Base-by-base conservation (phyloP, 1,140 invertebrate species). In the Drosophila sturtevanti region DNA sequence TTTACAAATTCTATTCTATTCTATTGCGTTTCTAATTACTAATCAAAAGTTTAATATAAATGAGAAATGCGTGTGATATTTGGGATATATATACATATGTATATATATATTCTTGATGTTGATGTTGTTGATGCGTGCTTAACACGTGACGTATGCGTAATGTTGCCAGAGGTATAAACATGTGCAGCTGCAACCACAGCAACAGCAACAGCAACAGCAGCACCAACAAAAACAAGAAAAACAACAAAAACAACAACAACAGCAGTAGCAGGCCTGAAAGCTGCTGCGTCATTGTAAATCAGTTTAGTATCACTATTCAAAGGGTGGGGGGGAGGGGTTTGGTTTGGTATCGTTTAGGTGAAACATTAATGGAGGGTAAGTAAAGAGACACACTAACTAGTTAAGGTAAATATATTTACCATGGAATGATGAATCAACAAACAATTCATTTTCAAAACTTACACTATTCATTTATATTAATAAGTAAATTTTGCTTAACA, bases 71-170 rank as follows among this genome's bases (percentile, higher is more conserved):
- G 79, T 62, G 35, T 27, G n/a, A 11, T 41, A 37, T 5, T n/a
- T 38, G 7, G 12, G 5, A n/a, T 3, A 14, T 38, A 4, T 38
- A n/a, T 21, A 1, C 27, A 4, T 6, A 6, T 48, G 41, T 11
- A n/a, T n/a, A n/a, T n/a, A n/a, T n/a, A n/a, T 48, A 16, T 11
- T 48, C 7, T 11, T 48, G 16, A 10, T 35, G 51, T 37, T 34
- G 38, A 27, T 16, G 56, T 35, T 61, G 60, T 68, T 81, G 85
- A 87, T 87, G 79, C 78, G 82, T 77, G 54, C 75, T 74, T 59
- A 67, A 87, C 82, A 85, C 82, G 81, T 85, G 81, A 85, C 81
- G 78, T 87, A 85, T 87, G 74, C 82, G 79, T 71, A 87, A 78
- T 87, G 55, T 74, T 64, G 51, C 12, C 51, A 38, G 14, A 31